Percentiles rank a stretch among this genome's conserved stretches.
phyloP scores from a whole-genome alignment of 30 jellyfish, hydroid and myxozoan species.

The Aurelia coerulea region DNA sequence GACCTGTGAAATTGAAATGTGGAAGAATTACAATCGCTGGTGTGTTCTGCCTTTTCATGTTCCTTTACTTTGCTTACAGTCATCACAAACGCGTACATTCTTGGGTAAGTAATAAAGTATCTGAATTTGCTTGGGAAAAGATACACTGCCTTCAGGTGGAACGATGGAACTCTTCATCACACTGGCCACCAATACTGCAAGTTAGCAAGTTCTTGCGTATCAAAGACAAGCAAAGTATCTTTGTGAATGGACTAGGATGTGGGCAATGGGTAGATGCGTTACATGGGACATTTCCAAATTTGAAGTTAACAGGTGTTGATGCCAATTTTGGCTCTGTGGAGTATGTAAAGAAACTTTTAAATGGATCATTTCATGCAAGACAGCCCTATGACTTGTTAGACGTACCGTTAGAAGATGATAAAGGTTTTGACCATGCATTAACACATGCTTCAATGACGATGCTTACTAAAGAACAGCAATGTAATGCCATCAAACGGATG shows the following conservation, averaged over 20 bases:
- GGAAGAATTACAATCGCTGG: constrained; percentile 14
- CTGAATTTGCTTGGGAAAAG: constrained; percentile 52
- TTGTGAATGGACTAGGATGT: constrained; percentile 92
- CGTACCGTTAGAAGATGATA: constrained; percentile 47
- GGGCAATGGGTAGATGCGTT: constrained; percentile 91
- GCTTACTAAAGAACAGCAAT: constrained; percentile 70
- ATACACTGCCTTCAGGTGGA: constrained; percentile 57
- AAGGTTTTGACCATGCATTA: constrained; percentile 88
- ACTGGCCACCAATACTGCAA: constrained; percentile 87
- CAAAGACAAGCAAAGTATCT: constrained; percentile 79
- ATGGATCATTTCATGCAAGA: constrained; percentile 80
- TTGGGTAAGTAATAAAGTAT: constrained; percentile 52
- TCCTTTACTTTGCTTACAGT: constrained; percentile 1
- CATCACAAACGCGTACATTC: constrained; percentile 41
- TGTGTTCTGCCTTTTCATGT: background rate
- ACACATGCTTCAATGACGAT: constrained; percentile 57
- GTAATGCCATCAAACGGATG: constrained; percentile 79
- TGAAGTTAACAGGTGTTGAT: constrained; percentile 80
- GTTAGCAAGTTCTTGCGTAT: constrained; percentile 75
- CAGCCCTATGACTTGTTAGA: constrained; percentile 75
- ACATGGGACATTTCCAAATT: constrained; percentile 56
- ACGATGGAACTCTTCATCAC: constrained; percentile 80
- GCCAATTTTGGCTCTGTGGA: constrained; percentile 72
- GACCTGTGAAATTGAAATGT: constrained; percentile 44
- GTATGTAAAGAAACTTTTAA: constrained; percentile 60